Percentiles rank a stretch among this genome's conserved stretches.
Conservation (phyloP, 1,140 invertebrate genomes). For the Tetramorium simillimum region DNA sequence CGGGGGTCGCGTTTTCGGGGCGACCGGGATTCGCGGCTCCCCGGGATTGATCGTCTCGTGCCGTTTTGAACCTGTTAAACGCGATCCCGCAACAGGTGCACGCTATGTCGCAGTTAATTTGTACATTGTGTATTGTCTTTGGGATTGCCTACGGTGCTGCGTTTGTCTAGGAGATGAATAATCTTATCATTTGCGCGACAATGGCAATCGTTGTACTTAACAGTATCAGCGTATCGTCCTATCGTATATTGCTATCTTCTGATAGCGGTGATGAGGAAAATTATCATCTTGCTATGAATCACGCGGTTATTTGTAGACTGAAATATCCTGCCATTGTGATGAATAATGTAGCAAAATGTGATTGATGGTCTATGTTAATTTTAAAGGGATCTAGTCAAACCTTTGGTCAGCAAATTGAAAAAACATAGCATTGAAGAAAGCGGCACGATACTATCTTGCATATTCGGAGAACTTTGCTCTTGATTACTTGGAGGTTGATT, state of each 20-base stretch:
- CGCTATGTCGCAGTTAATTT: neutral
- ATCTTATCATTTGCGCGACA: neutral
- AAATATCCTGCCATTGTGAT: neutral
- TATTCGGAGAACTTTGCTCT: neutral
- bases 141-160: too few species aligned
- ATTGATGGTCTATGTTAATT: too few species aligned
- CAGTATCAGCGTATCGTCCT: neutral
- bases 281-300: conserved; percentile 28
- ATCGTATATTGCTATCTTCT: neutral
- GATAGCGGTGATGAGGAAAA: neutral
- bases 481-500: neutral
- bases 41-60: neutral
- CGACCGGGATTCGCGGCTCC: neutral
- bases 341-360: too few species aligned
- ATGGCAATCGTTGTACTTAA: neutral
- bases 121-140: too few species aligned
- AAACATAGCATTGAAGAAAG: neutral
- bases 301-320: neutral
- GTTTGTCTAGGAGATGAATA: neutral
- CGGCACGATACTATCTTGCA: neutral
- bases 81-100: conserved; percentile 40
- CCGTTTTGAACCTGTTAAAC: conserved; percentile 2
- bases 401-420: neutral
- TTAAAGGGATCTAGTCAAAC: too few species aligned
- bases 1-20: neutral